Evolutionary conservation across 2,797 vertebrate species (phyloP).

Genomic region (Atherinosoma microstoma): DNA sequence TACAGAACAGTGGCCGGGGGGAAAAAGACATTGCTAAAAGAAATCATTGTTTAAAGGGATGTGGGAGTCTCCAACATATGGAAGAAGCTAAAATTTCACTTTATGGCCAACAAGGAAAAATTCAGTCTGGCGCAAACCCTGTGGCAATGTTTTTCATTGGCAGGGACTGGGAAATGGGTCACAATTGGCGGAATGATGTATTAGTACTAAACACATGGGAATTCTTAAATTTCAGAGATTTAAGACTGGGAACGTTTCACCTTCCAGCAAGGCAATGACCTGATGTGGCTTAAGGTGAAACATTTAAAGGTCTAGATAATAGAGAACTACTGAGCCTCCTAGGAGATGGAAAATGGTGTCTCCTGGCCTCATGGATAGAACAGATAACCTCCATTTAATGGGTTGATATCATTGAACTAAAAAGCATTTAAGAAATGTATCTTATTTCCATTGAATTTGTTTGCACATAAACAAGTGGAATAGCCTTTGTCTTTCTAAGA

Average conservation of each 20-base stretch:
- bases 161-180: not conserved
- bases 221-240: not conserved
- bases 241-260: not conserved
- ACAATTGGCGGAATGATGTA: not conserved
- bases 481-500: slow-evolving; percentile 40
- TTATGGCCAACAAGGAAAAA: not conserved
- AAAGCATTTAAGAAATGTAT: slow-evolving; percentile 33
- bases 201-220: not conserved
- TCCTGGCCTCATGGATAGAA: not conserved
- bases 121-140: not conserved
- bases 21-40: not conserved
- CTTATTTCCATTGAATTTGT: slow-evolving; percentile 37
- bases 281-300: not conserved
- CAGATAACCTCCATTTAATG: not conserved
- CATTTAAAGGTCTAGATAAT: not conserved
- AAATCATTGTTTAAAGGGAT: not conserved
- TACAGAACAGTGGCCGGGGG: not conserved
- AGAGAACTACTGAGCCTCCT: not conserved
- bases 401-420: slow-evolving; percentile 25
- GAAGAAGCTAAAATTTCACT: not conserved
- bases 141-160: not conserved
- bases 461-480: slow-evolving; percentile 33
- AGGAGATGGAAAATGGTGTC: not conserved
- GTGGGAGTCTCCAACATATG: not conserved
- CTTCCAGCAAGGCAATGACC: not conserved